These are phyloP conservation scores for Rhabdornis inornatus DNA, from an alignment of 2,113 vertebrate genomes.

Conservation along the genomic window DNA sequence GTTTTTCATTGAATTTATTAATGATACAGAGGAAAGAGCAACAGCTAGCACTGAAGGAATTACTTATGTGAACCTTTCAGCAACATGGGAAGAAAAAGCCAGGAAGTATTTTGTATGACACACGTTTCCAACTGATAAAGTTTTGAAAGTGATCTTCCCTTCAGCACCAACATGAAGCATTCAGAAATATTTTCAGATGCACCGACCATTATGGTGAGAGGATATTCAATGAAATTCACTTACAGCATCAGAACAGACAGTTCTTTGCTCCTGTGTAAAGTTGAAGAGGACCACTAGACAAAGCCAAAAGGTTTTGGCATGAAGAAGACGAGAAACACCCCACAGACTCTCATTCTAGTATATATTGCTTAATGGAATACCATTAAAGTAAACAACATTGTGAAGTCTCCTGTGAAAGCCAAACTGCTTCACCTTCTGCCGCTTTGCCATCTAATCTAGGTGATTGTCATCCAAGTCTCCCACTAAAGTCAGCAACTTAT, in stretches of 20 bases:
- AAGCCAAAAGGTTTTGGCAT: background rate
- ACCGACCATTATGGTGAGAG: background rate
- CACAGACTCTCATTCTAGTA: background rate
- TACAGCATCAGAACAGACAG: background rate
- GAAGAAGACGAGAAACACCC: background rate
- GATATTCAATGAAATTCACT: background rate
- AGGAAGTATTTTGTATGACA: background rate
- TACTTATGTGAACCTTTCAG: background rate
- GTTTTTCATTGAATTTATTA: constrained; percentile 4
- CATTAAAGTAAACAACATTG: background rate
- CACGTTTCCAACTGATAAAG: background rate
- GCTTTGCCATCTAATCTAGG: background rate
- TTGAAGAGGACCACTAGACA: background rate
- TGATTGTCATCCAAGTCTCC: background rate
- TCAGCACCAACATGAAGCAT: background rate
- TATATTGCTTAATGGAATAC: background rate
- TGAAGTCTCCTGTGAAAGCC: background rate
- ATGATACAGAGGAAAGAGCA: background rate
- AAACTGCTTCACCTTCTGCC: background rate
- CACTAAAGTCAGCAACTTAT: background rate
- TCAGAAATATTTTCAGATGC: background rate
- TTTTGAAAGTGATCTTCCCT: background rate
- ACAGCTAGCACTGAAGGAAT: background rate
- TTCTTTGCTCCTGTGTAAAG: background rate
- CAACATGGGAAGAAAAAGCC: background rate